Evolutionary conservation across 2,113 vertebrate species (phyloP), one percentile per base, ranked within the genome.

Genomic region (Cinclus cinclus): DNA sequence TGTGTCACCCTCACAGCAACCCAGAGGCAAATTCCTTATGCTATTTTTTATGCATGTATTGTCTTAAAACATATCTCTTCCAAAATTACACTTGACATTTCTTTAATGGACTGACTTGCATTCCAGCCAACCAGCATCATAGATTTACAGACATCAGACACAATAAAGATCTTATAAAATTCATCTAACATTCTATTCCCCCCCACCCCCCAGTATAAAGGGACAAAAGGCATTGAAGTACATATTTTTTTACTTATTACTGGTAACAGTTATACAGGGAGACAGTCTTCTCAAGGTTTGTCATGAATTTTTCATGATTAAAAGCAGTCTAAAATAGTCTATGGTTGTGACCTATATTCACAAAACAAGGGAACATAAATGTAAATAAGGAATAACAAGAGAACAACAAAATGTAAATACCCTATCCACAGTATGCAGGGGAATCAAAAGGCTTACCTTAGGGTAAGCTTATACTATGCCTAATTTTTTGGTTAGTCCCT

Each of bases 31-130:
- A 94, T 88, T 90, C 74, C 91, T 94, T 95, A 90, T 94, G 87
- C 83, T 88, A 63, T 95, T 90, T 96, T 92, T 97, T 89, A 95
- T 92, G 83, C 93, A 93, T 85, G 86, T 94, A 92, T 93, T 95
- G 55, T 93, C 95, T 95, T 92, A 95, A 94, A 97, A 96, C 53
- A 83, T 81, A 78, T 89, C 70, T 94, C 67, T 91, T 92, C 69
- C 59, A 87, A 94, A 97, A 96, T 96, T 83, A 79, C 60, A 91
- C 71, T 91, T 90, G 93, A 94, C 89, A 86, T 94, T 87, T 93
- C 82, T 89, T 95, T 95, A 96, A 95, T 87, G 83, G 82, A 94
- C 69, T 75, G 81, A 71, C 76, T 89, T 92, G 42, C 50, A 68
- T 62, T 91, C n/a, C 69, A 94, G 78, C 76, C 90, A 88, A 89